Evolutionary conservation across 2,888 invertebrate genomes (phyloP), one percentile per base, ranked within the genome.

Genomic region (Itoplectis maculator): DNA sequence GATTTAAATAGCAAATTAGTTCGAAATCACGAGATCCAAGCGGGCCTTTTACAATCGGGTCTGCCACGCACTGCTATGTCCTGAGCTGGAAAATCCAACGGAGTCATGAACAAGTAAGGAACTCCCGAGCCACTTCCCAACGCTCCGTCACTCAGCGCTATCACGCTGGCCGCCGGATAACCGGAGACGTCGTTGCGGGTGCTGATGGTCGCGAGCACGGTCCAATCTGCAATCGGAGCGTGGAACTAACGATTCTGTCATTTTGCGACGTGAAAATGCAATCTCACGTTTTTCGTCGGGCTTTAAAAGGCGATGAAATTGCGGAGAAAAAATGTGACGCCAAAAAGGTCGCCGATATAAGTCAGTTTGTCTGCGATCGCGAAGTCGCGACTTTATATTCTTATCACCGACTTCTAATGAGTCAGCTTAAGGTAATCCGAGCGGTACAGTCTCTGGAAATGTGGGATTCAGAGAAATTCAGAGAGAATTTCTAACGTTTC

Each of bases 91-190:
- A 95, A 95, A 88, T 97, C 96, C 92, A 96, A 91, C 0, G 95
- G 95, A 2, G 96, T 96, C 93, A 96, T 94, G 90, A 96, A 96
- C 90, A 97, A 94, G 90, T 96, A 97, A 0, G 96, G 96, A 65
- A 95, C 92, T 40, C 97, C 97, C 3, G 95, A 95, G 11, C 96
- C 96, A 88, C 95, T 95, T 9, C 94, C 93, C 40, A 94, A 86
- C 0, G 95, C 94, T 0, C 97, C 97, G 92, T 97, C 97, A 68
- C 95, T 95, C 47, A 96, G 93, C 0, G 96, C 96, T 88, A 95
- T 95, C 0, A 96, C 94, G 86, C 95, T 95, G 0, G 95, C 95
- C 89, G 96, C 96, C 0, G 97, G 96, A 88, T 94, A 96, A 0
- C 95, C 95, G 86, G 93, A 91, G 20, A 95, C 95, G 0, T 94